Base-by-base conservation (phyloP, 2,113 vertebrate species). In the Odontesthes bonariensis region DNA sequence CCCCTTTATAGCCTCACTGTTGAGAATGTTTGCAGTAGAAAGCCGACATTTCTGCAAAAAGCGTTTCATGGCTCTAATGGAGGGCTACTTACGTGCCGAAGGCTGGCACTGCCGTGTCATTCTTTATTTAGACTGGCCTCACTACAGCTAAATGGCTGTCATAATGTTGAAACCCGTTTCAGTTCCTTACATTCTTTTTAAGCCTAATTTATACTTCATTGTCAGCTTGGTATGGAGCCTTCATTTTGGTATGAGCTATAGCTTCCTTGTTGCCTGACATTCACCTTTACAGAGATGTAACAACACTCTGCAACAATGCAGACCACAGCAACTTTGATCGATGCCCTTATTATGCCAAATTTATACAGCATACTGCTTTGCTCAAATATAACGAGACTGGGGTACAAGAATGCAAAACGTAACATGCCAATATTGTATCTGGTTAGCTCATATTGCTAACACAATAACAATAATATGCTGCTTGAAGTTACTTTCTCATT, bases 1-100 rank as follows among this genome's bases (percentile, higher is more conserved):
- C 56, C 64, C 71, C 67, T 71, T 83, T 58, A 46, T 75, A 67
- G 71, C 55, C 57, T 73, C 60, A 44, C 52, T 40, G 40, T 71
- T 68, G 55, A 80, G 69, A 77, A 19, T 49, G 67, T 63, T 79
- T 54, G 54, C n/a, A 55, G 31, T 22, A 33, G 57, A 66, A 68
- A 57, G 14, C 59, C 8, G 40, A 32, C 42, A 73, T 55, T 65
- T 72, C 19, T 74, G 65, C 46, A 47, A 22, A 73, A 62, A 69
- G 61, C 35, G 22, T 67, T 69, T 75, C 40, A 55, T n/a, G 59
- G 63, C 64, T 86, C 68, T 55, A 52, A 65, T 77, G 38, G 14
- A 79, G 60, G 55, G 69, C 69, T 68, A 77, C 73, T 68, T 53
- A 79, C 42, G 31, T 38, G 40, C n/a, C 40, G 11, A 70, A 19